Evolutionary conservation across 2,113 vertebrate genomes (phyloP).

Genomic region (Myotis yumanensis): DNA sequence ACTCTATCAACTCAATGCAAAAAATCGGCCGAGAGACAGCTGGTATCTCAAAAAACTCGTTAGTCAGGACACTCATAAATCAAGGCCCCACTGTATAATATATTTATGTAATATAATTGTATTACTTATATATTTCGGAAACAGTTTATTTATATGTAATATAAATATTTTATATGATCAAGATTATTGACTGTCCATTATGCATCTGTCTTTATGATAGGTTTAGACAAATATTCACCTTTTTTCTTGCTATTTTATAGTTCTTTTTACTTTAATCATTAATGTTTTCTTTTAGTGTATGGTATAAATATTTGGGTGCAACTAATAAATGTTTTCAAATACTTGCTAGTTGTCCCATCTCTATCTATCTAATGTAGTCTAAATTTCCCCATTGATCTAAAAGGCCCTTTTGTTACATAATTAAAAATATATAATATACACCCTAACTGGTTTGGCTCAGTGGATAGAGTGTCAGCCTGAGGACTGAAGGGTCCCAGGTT

Average conservation of each 20-base stretch:
- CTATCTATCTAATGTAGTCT: neutral
- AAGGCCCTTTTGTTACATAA: neutral
- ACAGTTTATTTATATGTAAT: neutral
- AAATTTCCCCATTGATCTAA: neutral
- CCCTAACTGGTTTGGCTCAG: too few species aligned
- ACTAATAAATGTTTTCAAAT: neutral
- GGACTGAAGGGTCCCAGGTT: too few species aligned
- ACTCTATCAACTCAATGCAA: too few species aligned
- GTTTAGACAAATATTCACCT: neutral
- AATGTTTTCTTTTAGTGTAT: constrained; percentile 12
- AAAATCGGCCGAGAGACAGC: too few species aligned
- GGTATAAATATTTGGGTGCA: neutral
- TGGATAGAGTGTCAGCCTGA: too few species aligned
- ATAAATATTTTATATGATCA: neutral
- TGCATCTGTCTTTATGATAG: neutral
- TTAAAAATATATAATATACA: neutral
- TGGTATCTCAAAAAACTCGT: too few species aligned
- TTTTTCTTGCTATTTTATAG: neutral
- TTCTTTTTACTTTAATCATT: neutral
- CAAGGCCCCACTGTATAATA: too few species aligned
- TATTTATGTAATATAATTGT: neutral
- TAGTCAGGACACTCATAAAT: too few species aligned
- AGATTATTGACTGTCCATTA: neutral
- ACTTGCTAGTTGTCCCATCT: neutral
- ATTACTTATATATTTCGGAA: neutral